Conservation (phyloP, 1,140 invertebrate species). For the Bombus pascuorum region DNA sequence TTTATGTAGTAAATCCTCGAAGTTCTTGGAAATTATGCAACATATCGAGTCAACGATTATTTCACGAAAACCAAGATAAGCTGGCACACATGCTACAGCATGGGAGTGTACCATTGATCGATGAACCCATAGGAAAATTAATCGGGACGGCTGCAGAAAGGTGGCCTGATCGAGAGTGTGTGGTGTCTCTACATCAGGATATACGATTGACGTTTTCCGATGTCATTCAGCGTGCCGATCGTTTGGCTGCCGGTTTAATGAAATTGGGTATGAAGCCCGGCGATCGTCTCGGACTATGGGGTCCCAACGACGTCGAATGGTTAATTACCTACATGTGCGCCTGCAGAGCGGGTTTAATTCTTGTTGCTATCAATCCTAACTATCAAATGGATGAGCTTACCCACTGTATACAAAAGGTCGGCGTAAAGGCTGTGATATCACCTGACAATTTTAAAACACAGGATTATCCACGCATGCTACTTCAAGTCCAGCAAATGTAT, state of each 20-base stretch:
- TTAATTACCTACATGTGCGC: constrained; percentile 89
- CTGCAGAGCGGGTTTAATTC: constrained; percentile 90
- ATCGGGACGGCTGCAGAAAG: constrained; percentile 83
- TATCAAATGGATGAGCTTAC: constrained; percentile 90
- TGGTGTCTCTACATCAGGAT: constrained; percentile 86
- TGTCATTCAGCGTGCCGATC: constrained; percentile 87
- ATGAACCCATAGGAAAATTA: constrained; percentile 86
- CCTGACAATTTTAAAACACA: constrained; percentile 86
- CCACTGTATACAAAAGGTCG: constrained; percentile 91
- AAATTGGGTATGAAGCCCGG: constrained; percentile 90
- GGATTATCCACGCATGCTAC: constrained; percentile 89
- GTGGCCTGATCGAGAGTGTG: constrained; percentile 84
- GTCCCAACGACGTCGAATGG: constrained; percentile 94
- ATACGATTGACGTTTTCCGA: constrained; percentile 85
- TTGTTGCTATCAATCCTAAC: constrained; percentile 93
- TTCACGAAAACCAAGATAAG: neutral
- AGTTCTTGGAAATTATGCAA: neutral
- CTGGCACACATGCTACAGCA: constrained; percentile 36
- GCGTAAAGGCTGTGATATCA: constrained; percentile 88
- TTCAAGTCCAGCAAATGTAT: constrained; percentile 67
- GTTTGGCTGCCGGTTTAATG: constrained; percentile 90
- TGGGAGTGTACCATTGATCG: constrained; percentile 83
- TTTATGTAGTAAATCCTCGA: neutral
- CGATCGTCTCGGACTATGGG: constrained; percentile 94
- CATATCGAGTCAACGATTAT: neutral